These are phyloP conservation scores for Caiman crocodilus DNA, from an alignment of 2,797 vertebrate genomes.

Conservation along the genomic window DNA sequence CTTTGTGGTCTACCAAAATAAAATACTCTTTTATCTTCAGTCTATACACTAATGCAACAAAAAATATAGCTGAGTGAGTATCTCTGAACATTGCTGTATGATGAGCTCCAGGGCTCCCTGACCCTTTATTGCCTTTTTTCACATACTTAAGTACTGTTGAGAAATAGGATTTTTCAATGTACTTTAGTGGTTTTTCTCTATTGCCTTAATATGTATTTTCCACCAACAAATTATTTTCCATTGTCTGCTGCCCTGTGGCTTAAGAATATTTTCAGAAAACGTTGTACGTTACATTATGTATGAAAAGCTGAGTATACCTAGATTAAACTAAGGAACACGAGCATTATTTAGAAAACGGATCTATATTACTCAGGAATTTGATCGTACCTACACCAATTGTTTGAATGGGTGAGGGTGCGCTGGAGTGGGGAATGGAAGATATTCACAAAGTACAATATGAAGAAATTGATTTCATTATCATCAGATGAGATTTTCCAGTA, in stretches of 20 bases:
- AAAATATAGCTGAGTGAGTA: accelerated
- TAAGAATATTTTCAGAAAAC: not conserved
- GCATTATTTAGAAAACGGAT: accelerated
- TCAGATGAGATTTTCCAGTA: slow-evolving; percentile 3
- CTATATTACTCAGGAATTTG: accelerated
- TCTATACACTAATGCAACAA: not conserved
- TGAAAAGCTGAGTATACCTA: not conserved
- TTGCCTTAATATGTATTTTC: slow-evolving; percentile 34
- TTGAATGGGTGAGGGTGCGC: accelerated
- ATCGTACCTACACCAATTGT: accelerated
- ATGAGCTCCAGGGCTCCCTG: accelerated
- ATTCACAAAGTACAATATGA: not conserved
- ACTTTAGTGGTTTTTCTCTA: slow-evolving; percentile 38
- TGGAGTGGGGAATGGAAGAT: not conserved
- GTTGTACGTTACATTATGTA: not conserved
- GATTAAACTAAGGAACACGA: accelerated
- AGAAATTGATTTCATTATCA: not conserved
- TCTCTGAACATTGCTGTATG: accelerated
- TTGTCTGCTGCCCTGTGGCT: accelerated
- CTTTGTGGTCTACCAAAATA: accelerated
- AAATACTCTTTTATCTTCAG: not conserved
- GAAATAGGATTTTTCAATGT: not conserved
- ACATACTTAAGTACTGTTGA: slow-evolving; percentile 9
- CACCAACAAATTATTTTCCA: not conserved
- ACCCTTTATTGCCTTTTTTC: not conserved